Evolutionary conservation across 53 echinoderm and acorn worm species (phyloP), one percentile per base, ranked within the genome.

Genomic region (Astropecten irregularis): DNA sequence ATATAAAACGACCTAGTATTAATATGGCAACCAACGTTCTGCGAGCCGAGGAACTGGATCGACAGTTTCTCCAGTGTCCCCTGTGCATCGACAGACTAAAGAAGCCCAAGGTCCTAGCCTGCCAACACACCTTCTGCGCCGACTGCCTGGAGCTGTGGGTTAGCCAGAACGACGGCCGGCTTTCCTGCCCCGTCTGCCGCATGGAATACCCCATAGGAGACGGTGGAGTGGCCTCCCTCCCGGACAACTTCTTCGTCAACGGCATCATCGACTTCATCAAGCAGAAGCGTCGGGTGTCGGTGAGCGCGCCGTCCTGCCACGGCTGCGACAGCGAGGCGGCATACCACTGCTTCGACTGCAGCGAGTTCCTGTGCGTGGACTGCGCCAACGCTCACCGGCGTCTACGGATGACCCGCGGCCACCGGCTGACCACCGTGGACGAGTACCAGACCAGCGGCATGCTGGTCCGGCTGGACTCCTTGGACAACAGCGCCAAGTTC

Each of bases 201-300:
- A 94, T 82, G 18, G 92, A 97, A 39, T 92, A 97, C 65, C 60
- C 91, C 18, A 83, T 97, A 32, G 83, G 90, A 1, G 89, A 88
- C 14, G 73, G 68, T 0, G 99, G 94, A 10, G 91, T 97, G 4
- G 49, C 82, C 0, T 81, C 88, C 20, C 88, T 97, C 9, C 92
- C 99, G 3, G 99, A 97, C 66, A 97, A 97, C 67, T 97, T 97
- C 88, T 97, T 97, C 69, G 90, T 97, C 29, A 99, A 99, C 82
- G 95, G 92, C 64, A 99, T 99, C 56, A 99, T 99, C 38, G 99
- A 99, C 50, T 99, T 99, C 61, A 93, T 99, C 44, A 86, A 91
- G 40, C 88, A 89, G 29, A 96, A 96, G 69, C 72, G 88, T n/a
- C 79, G 85, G 27, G 88, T 74, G 28, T 93, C 95, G 53, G 82